A percentile compares a stretch with the other conserved stretches of the same genome.
Evolutionary conservation across 2,888 invertebrate genomes (phyloP).

Genomic region (Lysandra bellargus): DNA sequence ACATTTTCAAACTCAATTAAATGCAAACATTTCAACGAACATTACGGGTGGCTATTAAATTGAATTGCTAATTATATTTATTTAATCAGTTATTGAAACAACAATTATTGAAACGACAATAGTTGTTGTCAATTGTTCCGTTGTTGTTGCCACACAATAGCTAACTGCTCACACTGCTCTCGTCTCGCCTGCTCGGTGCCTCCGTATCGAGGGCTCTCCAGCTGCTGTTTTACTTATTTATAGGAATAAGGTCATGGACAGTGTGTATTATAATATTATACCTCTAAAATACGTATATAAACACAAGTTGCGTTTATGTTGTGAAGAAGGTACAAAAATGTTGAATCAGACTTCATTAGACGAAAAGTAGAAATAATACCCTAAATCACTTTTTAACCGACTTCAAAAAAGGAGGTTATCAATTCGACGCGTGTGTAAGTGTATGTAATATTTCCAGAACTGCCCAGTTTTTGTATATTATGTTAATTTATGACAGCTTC

Average conservation of each 20-base stretch:
- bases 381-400: too few species aligned
- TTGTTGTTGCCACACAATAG: neutral
- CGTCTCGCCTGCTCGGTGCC: neutral
- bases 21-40: neutral
- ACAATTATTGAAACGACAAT: neutral
- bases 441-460: too few species aligned
- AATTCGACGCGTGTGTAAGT: too few species aligned
- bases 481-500: too few species aligned
- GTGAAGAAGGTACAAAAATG: neutral
- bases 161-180: neutral
- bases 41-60: neutral
- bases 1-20: slow-evolving; percentile 22
- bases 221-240: neutral
- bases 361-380: too few species aligned
- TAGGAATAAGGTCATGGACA: neutral
- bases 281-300: too few species aligned
- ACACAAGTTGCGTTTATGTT: neutral
- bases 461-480: too few species aligned
- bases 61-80: slow-evolving; percentile 9
- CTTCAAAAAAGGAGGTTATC: too few species aligned
- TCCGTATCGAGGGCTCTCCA: slow-evolving; percentile 2
- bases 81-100: neutral
- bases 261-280: neutral
- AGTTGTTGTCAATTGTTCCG: neutral
- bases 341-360: too few species aligned